Percentiles rank a stretch among this genome's conserved stretches.
phyloP scores from a whole-genome alignment of 2,888 invertebrate species.

The Tenthredo amoena region DNA sequence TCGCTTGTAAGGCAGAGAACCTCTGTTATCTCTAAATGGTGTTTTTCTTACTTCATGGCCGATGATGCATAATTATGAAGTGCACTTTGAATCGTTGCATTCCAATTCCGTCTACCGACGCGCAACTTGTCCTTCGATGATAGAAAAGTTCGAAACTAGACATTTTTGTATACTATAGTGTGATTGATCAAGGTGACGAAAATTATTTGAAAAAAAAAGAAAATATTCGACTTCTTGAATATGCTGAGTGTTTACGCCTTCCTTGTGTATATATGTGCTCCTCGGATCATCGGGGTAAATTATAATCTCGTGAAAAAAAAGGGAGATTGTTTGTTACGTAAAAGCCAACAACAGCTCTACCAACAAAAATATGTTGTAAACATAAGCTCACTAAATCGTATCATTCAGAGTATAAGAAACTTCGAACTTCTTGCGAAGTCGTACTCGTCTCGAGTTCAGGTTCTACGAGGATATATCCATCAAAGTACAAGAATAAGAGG shows the following conservation, averaged over 20 bases:
- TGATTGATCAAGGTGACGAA: not conserved
- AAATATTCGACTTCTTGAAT: not conserved
- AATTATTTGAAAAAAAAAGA: not conserved
- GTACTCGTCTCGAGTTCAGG: not conserved
- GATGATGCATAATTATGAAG: conserved; percentile 25
- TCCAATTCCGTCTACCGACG: not conserved
- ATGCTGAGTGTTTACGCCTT: not conserved
- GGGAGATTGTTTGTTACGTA: not conserved
- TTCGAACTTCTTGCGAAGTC: not conserved
- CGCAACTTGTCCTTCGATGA: not conserved
- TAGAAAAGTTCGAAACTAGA: not conserved
- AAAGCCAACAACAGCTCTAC: not conserved
- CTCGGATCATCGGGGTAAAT: conserved; percentile 24
- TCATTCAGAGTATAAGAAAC: not conserved
- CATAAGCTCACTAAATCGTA: not conserved
- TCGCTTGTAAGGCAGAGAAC: not conserved
- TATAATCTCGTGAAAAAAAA: not conserved
- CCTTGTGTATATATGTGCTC: not conserved
- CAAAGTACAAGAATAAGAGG: not conserved
- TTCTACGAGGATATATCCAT: not conserved
- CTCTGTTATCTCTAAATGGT: conserved; percentile 16
- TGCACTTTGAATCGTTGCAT: conserved; percentile 26
- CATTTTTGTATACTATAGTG: not conserved
- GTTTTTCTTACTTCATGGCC: not conserved
- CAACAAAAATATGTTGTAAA: not conserved